These are phyloP conservation scores for Piprites chloris DNA, from an alignment of 2,113 vertebrate genomes.

Conservation along the genomic window DNA sequence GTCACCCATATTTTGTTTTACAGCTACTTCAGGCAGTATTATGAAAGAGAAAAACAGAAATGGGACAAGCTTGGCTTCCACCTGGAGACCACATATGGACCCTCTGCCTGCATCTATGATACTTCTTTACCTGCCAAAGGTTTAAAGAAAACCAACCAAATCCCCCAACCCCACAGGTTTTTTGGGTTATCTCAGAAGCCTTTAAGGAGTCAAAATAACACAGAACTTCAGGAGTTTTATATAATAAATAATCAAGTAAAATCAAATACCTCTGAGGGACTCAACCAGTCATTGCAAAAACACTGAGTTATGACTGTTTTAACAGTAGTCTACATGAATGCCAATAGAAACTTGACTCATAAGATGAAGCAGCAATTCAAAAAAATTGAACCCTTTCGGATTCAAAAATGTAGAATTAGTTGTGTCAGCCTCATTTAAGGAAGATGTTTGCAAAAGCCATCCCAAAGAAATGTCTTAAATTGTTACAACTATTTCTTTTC, in stretches of 20 bases:
- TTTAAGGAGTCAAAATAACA: background rate
- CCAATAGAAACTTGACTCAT: background rate
- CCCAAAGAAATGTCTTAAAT: background rate
- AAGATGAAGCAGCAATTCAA: background rate
- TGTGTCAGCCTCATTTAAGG: background rate
- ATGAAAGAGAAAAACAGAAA: background rate
- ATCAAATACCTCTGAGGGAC: constrained; percentile 3
- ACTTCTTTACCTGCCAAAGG: background rate
- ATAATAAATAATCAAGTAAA: constrained; percentile 12
- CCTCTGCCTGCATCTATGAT: background rate
- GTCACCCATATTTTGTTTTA: background rate
- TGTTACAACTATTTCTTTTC: background rate
- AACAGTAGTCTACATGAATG: background rate
- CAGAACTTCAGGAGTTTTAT: background rate
- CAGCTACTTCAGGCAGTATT: background rate
- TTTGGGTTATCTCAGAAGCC: background rate
- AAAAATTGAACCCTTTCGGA: background rate
- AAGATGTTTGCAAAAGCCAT: background rate
- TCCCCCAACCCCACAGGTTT: background rate
- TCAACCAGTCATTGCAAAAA: background rate
- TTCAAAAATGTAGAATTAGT: background rate
- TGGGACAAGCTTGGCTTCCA: background rate
- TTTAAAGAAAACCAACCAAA: background rate
- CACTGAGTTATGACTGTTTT: background rate
- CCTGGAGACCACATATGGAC: background rate